phyloP scores from a whole-genome alignment of 2,113 vertebrate genomes.

The Lagopus leucura region DNA sequence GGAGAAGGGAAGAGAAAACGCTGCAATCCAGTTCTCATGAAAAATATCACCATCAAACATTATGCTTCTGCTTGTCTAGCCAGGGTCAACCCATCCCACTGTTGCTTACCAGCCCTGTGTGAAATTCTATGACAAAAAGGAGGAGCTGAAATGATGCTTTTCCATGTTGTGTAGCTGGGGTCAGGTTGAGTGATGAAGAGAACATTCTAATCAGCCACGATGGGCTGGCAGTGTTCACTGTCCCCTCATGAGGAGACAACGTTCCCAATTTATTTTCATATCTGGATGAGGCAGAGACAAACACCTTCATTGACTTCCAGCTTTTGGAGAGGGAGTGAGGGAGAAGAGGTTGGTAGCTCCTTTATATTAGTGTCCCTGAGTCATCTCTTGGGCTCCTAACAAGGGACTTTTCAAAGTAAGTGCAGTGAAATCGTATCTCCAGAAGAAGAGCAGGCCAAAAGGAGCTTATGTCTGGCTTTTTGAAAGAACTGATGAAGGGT shows the following conservation, averaged over 20 bases:
- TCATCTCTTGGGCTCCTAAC: not conserved
- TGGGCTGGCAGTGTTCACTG: not conserved
- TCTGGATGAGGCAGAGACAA: not conserved
- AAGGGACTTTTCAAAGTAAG: not conserved
- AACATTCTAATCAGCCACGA: not conserved
- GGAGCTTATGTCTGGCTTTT: not conserved
- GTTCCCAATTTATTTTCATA: not conserved
- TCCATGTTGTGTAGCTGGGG: not conserved
- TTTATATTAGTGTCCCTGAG: not conserved
- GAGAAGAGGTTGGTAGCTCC: not conserved
- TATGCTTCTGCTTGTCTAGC: rapidly evolving
- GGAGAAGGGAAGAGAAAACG: not conserved
- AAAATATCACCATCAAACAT: not conserved
- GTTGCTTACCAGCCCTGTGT: rapidly evolving
- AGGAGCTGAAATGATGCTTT: not conserved
- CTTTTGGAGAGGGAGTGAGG: not conserved
- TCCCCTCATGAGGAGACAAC: not conserved
- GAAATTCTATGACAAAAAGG: not conserved
- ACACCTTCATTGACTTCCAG: rapidly evolving
- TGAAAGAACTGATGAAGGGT: not conserved
- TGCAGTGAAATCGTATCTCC: not conserved
- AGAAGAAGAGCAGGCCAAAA: not conserved
- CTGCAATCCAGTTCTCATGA: not conserved
- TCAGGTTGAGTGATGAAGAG: not conserved
- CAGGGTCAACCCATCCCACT: not conserved